Conservation (phyloP, 2,888 invertebrate species). For the Apamea epomidion region DNA sequence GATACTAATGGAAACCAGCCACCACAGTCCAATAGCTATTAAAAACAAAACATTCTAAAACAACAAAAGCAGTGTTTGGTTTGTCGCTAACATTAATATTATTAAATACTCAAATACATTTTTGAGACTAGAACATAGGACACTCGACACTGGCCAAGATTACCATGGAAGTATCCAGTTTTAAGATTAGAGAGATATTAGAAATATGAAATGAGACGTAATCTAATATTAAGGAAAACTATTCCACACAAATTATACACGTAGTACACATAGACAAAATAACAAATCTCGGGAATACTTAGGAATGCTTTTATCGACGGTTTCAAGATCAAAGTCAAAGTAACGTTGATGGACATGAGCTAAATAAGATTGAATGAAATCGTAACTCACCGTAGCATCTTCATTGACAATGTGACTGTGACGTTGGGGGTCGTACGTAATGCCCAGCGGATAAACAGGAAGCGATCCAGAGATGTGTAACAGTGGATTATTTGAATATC, state of each 20-base stretch:
- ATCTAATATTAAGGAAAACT: slow-evolving; percentile 27
- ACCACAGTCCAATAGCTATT: slow-evolving; percentile 61
- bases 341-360: slow-evolving; percentile 54
- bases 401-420: slow-evolving; percentile 72
- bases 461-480: slow-evolving; percentile 66
- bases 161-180: not conserved
- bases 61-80: slow-evolving; percentile 52
- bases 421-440: slow-evolving; percentile 72
- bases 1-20: slow-evolving; percentile 58
- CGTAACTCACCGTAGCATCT: slow-evolving; percentile 64
- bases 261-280: slow-evolving; percentile 5
- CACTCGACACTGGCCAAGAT: not conserved
- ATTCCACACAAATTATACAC: slow-evolving; percentile 16
- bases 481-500: slow-evolving; percentile 80
- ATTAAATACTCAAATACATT: slow-evolving; percentile 27
- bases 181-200: slow-evolving; percentile 21
- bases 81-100: slow-evolving; percentile 33
- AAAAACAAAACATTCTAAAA: slow-evolving; percentile 64
- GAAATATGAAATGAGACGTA: slow-evolving; percentile 22
- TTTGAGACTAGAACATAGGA: slow-evolving; percentile 7
- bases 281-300: slow-evolving; percentile 45
- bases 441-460: slow-evolving; percentile 78
- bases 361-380: slow-evolving; percentile 49
- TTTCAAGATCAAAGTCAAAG: slow-evolving; percentile 49
- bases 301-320: slow-evolving; percentile 50